Evolutionary conservation across 2,888 invertebrate species (phyloP).

Genomic region (Pseudanteris insignis): DNA sequence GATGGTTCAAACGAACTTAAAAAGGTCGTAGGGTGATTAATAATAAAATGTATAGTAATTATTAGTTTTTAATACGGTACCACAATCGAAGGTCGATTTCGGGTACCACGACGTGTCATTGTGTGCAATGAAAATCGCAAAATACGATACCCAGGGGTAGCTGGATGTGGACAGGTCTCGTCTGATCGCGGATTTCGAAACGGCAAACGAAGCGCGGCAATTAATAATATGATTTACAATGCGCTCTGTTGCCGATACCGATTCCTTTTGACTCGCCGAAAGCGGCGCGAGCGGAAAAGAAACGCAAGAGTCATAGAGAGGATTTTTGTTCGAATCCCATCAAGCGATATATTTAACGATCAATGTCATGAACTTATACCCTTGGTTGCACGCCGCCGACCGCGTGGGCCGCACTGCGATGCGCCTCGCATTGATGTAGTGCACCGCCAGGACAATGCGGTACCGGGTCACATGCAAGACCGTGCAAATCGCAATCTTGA

Average conservation of each 20-base stretch:
- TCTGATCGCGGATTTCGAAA: no score
- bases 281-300: conserved; percentile 16
- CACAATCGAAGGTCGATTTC: no score
- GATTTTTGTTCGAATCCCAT: conserved; percentile 24
- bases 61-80: no score
- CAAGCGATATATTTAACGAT: conserved; percentile 43
- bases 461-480: conserved; percentile 21
- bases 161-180: no score
- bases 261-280: conserved; percentile 23
- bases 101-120: no score
- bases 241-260: conserved; percentile 23
- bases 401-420: conserved; percentile 56
- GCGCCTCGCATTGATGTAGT: conserved; percentile 60
- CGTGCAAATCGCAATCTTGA: conserved; percentile 34
- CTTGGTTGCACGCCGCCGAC: conserved; percentile 31
- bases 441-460: conserved; percentile 57
- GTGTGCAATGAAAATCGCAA: no score
- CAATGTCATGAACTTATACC: conserved; percentile 46
- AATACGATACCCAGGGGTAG: no score
- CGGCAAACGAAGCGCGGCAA: no score
- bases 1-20: no score
- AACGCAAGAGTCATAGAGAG: conserved; percentile 12
- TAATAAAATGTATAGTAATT: no score
- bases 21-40: no score
- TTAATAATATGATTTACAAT: conserved; percentile 29